phyloP scores from a whole-genome alignment of 2,888 invertebrate species.

The Lycophotia porphyrea region DNA sequence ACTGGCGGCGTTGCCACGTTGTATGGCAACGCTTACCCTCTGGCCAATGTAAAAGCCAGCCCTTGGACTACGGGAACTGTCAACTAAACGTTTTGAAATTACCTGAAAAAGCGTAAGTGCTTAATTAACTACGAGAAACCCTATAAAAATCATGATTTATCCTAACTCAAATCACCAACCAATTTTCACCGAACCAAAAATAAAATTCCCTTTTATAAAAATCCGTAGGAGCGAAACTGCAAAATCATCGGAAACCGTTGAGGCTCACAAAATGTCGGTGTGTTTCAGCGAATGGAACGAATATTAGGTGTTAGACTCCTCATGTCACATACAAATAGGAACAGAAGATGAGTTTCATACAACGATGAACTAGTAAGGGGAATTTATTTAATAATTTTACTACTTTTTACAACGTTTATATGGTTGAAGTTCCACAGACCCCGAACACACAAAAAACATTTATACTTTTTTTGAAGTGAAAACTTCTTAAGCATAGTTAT shows the following conservation, averaged over 20 bases:
- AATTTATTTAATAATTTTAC: no score
- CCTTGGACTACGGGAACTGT: neutral
- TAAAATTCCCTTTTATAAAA: conserved; percentile 22
- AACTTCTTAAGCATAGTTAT: no score
- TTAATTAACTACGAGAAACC: neutral
- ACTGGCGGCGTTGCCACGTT: neutral
- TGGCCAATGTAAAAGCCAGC: neutral
- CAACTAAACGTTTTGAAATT: neutral
- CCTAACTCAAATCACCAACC: neutral
- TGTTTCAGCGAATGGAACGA: conserved; percentile 33
- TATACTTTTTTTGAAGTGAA: no score
- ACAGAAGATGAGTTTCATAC: conserved; percentile 7
- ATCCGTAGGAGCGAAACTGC: conserved; percentile 42
- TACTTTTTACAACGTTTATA: no score
- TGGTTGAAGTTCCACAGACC: no score
- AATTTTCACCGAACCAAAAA: conserved; percentile 2
- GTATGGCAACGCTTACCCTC: neutral
- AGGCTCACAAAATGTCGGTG: conserved; percentile 38
- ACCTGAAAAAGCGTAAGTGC: neutral
- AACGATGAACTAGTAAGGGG: neutral
- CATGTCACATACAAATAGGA: neutral
- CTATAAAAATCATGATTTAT: neutral
- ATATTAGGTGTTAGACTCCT: conserved; percentile 44
- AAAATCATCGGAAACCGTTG: conserved; percentile 49
- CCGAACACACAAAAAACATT: no score